Conservation (phyloP, 1,140 invertebrate genomes). For the Papilio glaucus region DNA sequence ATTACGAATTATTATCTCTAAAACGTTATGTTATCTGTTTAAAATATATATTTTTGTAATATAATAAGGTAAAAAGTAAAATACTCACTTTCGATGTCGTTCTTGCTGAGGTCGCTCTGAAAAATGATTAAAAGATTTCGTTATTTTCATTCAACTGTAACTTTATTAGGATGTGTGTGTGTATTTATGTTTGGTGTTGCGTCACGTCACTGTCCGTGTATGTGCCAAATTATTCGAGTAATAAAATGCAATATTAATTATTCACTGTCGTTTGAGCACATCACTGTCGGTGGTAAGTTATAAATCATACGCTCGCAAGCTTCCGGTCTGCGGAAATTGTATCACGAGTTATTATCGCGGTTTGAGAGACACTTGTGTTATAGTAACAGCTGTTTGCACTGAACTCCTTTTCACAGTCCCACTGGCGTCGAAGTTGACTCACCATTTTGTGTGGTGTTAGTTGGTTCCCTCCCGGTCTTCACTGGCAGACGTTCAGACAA, state of each 20-base stretch:
- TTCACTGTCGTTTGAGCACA: constrained; percentile 68
- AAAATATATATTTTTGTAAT: not conserved
- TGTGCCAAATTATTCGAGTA: constrained; percentile 47
- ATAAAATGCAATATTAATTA: constrained; percentile 56
- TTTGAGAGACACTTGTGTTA: constrained; percentile 60
- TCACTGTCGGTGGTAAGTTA: constrained; percentile 58
- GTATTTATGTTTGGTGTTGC: constrained; percentile 53
- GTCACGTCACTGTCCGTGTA: constrained; percentile 50
- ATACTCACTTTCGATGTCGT: constrained; percentile 90
- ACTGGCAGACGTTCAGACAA: constrained; percentile 88
- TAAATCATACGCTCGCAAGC: constrained; percentile 49
- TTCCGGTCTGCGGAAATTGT: constrained; percentile 75
- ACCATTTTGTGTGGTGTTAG: constrained; percentile 86
- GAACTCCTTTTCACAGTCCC: constrained; percentile 76
- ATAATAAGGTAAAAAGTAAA: constrained; percentile 32
- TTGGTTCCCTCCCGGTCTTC: constrained; percentile 85
- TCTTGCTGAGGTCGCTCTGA: constrained; percentile 89
- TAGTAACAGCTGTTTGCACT: constrained; percentile 69
- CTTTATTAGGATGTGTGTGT: constrained; percentile 60
- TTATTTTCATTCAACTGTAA: constrained; percentile 67
- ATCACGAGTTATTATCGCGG: constrained; percentile 55
- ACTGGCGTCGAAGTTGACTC: constrained; percentile 81
- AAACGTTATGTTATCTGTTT: constrained; percentile 7
- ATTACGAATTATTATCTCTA: constrained; percentile 26
- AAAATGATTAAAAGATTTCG: constrained; percentile 81